Conservation (phyloP, 2,888 invertebrate species). For the Dicycla oo region DNA sequence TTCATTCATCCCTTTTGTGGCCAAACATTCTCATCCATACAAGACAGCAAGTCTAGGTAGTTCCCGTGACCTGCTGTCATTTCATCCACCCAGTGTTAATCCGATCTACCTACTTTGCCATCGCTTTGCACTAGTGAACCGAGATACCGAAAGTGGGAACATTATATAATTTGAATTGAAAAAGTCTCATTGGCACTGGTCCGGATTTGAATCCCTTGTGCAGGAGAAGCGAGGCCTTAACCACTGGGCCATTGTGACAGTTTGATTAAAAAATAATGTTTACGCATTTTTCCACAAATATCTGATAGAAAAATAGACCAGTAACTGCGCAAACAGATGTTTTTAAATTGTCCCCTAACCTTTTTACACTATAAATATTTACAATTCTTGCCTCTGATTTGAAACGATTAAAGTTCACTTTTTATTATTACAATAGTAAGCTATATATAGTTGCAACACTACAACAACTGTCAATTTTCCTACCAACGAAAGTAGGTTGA, state of each 20-base stretch:
- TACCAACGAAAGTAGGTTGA: conserved; percentile 66
- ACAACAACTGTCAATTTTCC: conserved; percentile 56
- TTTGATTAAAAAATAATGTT: background rate
- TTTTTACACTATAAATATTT: background rate
- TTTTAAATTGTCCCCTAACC: background rate
- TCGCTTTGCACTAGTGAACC: too few relatives aligned
- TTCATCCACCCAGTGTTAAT: too few relatives aligned
- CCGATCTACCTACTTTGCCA: too few relatives aligned
- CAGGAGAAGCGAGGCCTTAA: background rate
- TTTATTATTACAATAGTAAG: too few relatives aligned
- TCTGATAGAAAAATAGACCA: background rate
- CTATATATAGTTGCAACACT: conserved; percentile 44
- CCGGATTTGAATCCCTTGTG: background rate
- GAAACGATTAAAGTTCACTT: background rate
- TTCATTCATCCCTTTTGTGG: too few relatives aligned
- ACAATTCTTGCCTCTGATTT: background rate
- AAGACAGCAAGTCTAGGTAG: too few relatives aligned
- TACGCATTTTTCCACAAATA: background rate
- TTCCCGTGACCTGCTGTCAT: too few relatives aligned
- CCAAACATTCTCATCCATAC: too few relatives aligned
- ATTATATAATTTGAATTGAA: background rate
- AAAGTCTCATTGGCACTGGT: background rate
- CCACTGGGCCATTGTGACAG: background rate
- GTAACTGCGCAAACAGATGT: too few relatives aligned
- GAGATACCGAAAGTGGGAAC: too few relatives aligned